Percentiles rank a stretch among this genome's conserved stretches.
Conservation (phyloP, 2,797 vertebrate species). For the Falco rusticolus region DNA sequence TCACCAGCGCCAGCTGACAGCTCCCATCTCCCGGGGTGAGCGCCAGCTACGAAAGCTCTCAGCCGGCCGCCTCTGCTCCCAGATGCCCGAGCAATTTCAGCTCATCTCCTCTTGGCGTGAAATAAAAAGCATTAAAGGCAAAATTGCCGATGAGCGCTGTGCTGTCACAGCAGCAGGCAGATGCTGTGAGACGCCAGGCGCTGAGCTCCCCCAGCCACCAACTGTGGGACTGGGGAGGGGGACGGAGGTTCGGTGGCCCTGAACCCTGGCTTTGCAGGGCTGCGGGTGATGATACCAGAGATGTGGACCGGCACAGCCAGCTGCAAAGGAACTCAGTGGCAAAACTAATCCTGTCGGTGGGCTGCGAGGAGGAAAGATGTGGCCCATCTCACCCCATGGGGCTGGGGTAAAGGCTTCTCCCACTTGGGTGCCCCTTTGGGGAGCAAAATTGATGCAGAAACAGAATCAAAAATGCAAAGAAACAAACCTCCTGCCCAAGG, state of each 20-base stretch:
- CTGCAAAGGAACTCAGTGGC: background rate
- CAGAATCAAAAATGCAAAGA: background rate
- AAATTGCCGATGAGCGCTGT: background rate
- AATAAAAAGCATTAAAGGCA: background rate
- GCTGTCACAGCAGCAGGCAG: background rate
- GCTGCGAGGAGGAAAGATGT: background rate
- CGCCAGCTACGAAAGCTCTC: background rate
- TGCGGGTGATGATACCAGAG: background rate
- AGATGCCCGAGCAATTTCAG: background rate
- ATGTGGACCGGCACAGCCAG: background rate
- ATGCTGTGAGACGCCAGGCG: fast-evolving
- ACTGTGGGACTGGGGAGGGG: background rate
- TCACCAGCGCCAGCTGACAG: background rate
- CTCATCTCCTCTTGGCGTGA: background rate
- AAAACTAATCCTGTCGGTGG: background rate
- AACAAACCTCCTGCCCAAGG: background rate
- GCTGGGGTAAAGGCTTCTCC: background rate
- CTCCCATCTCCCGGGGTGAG: background rate
- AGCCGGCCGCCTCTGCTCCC: background rate
- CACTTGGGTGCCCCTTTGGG: background rate
- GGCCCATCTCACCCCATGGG: background rate
- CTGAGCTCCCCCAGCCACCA: background rate
- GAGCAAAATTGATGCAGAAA: background rate
- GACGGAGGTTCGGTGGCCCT: background rate
- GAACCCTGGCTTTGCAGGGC: background rate